Evolutionary conservation across 2,888 invertebrate genomes (phyloP).

Genomic region (Phanerotoma sp.): DNA sequence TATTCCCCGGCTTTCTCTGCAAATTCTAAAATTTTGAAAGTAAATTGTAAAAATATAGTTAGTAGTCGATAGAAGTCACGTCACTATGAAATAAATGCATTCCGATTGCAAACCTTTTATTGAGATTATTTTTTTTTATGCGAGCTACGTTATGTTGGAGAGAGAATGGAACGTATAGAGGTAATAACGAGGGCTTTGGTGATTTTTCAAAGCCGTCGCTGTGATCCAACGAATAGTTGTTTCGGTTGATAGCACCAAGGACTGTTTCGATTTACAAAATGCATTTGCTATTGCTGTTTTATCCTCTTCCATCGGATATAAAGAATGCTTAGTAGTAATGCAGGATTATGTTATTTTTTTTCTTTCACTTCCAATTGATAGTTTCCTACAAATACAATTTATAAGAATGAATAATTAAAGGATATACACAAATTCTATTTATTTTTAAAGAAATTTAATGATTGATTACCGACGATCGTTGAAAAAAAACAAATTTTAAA

Average conservation of each 20-base stretch:
- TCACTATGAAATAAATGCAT: constrained; percentile 19
- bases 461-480: neutral
- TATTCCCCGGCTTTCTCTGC: too few relatives aligned
- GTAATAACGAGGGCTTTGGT: constrained; percentile 20
- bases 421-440: neutral
- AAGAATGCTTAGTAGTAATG: constrained; percentile 29
- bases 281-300: constrained; percentile 19
- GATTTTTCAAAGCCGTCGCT: constrained; percentile 26
- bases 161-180: constrained; percentile 16
- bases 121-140: constrained; percentile 21
- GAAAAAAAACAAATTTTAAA: neutral
- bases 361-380: constrained; percentile 1
- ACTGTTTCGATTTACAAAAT: constrained; percentile 27
- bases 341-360: constrained; percentile 18
- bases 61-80: constrained; percentile 7
- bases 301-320: constrained; percentile 20
- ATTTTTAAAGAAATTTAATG: too few relatives aligned
- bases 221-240: constrained; percentile 26
- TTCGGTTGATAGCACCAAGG: constrained; percentile 24
- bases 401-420: neutral
- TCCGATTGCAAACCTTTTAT: constrained; percentile 23
- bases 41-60: too few relatives aligned
- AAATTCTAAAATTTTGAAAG: too few relatives aligned
- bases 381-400: neutral
- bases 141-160: constrained; percentile 4